Base-by-base conservation (phyloP, 1,140 invertebrate species). In the Hermatobates lingyangjiaoensis region DNA sequence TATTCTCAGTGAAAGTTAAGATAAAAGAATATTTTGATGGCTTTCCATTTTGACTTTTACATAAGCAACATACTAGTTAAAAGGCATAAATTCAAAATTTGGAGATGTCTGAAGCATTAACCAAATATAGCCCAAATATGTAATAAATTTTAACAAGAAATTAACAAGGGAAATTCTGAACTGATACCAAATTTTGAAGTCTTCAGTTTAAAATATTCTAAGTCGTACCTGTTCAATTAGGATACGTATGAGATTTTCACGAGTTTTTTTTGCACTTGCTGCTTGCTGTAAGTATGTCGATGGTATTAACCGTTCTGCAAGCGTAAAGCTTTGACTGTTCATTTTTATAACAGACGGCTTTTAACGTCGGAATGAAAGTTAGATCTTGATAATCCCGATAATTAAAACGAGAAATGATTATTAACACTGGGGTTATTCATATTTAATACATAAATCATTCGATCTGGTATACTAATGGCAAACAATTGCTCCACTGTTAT, bases 341-440 rank as follows among this genome's bases (percentile, higher is more conserved):
- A 75, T 74, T 26, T 14, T 30, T 83, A 84, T 67, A 82, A 81
- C n/a, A n/a, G n/a, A n/a, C n/a, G n/a, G n/a, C n/a, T n/a, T n/a
- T n/a, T n/a, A n/a, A n/a, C n/a, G n/a, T n/a, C n/a, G n/a, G n/a
- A n/a, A n/a, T n/a, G n/a, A n/a, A n/a, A n/a, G n/a, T n/a, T n/a
- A n/a, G n/a, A n/a, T n/a, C n/a, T n/a, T n/a, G n/a, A n/a, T n/a
- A n/a, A n/a, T n/a, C n/a, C n/a, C n/a, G n/a, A n/a, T n/a, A n/a
- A n/a, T n/a, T n/a, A n/a, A n/a, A n/a, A n/a, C n/a, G n/a, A n/a
- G n/a, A n/a, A n/a, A n/a, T n/a, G n/a, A n/a, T n/a, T n/a, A n/a
- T n/a, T n/a, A n/a, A n/a, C n/a, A n/a, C n/a, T n/a, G n/a, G n/a
- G n/a, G n/a, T n/a, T n/a, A n/a, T n/a, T n/a, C n/a, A n/a, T n/a